These are phyloP conservation scores for Nannobrachium achirus DNA, from an alignment of 2,113 vertebrate species.

Conservation along the genomic window DNA sequence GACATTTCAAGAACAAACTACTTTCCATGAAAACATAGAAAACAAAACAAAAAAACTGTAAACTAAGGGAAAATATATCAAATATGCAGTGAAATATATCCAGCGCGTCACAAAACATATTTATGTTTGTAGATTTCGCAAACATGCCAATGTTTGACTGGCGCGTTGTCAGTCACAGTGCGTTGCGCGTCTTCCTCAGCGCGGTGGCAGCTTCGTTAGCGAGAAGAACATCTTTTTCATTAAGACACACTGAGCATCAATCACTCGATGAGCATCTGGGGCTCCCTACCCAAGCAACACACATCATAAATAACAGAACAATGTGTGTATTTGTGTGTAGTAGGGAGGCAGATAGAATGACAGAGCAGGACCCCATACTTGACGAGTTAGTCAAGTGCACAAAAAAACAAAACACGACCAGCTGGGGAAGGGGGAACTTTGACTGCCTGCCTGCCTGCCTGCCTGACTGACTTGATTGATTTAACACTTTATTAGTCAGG, in stretches of 20 bases:
- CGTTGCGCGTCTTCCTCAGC: background rate
- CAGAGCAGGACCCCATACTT: constrained; percentile 39
- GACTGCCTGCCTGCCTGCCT: too few species aligned
- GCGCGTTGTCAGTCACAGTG: too few species aligned
- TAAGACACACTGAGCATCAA: constrained; percentile 79
- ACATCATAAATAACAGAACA: constrained; percentile 69
- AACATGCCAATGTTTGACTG: too few species aligned
- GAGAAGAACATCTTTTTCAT: constrained; percentile 79
- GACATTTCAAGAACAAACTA: too few species aligned
- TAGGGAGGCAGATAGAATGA: constrained; percentile 33
- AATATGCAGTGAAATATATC: too few species aligned
- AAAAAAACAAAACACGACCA: background rate
- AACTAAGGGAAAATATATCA: too few species aligned
- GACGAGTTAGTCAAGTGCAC: constrained; percentile 48
- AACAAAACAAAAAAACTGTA: too few species aligned
- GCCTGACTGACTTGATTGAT: too few species aligned
- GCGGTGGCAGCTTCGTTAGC: constrained; percentile 58
- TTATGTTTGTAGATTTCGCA: too few species aligned
- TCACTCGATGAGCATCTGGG: constrained; percentile 80
- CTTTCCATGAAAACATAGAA: too few species aligned
- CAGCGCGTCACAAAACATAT: too few species aligned
- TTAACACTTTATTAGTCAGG: too few species aligned
- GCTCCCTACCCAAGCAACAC: constrained; percentile 69
- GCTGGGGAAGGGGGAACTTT: background rate
- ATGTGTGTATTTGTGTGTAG: background rate